phyloP scores from a whole-genome alignment of 2,113 vertebrate species.

The Chaetura pelagica region DNA sequence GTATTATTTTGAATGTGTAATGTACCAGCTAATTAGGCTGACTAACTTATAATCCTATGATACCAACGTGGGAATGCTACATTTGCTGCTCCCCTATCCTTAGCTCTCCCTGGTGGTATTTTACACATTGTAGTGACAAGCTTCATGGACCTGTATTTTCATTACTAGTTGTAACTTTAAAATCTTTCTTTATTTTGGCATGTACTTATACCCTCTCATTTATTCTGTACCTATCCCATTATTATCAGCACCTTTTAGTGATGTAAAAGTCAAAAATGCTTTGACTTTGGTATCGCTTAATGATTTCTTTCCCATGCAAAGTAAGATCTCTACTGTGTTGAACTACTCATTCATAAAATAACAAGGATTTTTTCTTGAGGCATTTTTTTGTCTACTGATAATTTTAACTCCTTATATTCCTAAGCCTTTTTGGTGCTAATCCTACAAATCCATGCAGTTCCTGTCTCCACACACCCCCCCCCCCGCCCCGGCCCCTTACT shows the following conservation, averaged over 20 bases:
- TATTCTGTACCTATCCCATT: background rate
- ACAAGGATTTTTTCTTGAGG: background rate
- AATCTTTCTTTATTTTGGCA: background rate
- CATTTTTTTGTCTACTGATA: background rate
- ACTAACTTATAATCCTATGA: background rate
- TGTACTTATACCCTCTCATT: background rate
- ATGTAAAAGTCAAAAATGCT: background rate
- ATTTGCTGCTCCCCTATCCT: background rate
- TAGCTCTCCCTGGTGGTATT: background rate
- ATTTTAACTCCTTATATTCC: background rate
- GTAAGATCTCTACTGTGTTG: background rate
- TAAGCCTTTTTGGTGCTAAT: background rate
- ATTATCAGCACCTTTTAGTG: background rate
- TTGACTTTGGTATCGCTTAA: background rate
- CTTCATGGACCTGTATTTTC: background rate
- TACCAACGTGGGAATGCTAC: background rate
- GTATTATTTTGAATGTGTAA: background rate
- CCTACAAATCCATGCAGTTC: fast-evolving
- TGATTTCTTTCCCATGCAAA: background rate
- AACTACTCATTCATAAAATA: background rate
- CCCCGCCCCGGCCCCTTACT: background rate
- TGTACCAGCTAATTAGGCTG: background rate
- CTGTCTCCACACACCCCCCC: fast-evolving
- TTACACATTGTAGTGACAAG: background rate
- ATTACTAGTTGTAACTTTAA: background rate